A percentile compares a stretch with the other conserved stretches of the same genome.
These are phyloP conservation scores for Myripristis murdjan DNA, from an alignment of 2,797 vertebrate genomes.

Conservation along the genomic window DNA sequence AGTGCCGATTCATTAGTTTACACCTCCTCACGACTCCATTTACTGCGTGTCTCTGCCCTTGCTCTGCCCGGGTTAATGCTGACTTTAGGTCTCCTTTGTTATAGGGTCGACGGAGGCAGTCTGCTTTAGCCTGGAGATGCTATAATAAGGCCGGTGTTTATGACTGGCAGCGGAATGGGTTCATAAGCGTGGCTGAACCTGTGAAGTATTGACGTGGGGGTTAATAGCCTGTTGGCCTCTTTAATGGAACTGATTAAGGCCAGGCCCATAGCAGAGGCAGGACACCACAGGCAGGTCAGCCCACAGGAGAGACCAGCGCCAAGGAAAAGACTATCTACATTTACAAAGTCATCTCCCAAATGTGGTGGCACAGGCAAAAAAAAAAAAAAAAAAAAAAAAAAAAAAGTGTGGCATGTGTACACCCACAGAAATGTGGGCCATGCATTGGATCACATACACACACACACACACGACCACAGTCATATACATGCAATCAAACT, in stretches of 20 bases:
- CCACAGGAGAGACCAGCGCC: slow-evolving; percentile 45
- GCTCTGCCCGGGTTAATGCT: slow-evolving; percentile 63
- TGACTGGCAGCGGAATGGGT: slow-evolving; percentile 77
- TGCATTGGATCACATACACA: neutral
- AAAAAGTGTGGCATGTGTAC: slow-evolving; percentile 16
- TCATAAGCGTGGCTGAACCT: slow-evolving; percentile 78
- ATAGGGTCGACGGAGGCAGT: slow-evolving; percentile 41
- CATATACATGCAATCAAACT: neutral
- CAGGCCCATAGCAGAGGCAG: slow-evolving; percentile 24
- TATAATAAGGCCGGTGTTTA: slow-evolving; percentile 81
- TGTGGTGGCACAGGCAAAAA: slow-evolving; percentile 25
- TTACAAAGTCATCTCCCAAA: slow-evolving; percentile 64
- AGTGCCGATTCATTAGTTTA: slow-evolving; percentile 61
- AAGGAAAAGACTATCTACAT: slow-evolving; percentile 25
- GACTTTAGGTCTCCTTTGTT: slow-evolving; percentile 73
- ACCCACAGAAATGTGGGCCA: slow-evolving; percentile 15
- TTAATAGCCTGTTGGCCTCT: slow-evolving; percentile 86
- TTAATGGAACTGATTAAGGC: slow-evolving; percentile 83
- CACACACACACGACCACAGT: slow-evolving; percentile 7
- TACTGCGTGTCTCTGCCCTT: slow-evolving; percentile 58
- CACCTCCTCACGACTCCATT: slow-evolving; percentile 43
- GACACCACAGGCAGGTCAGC: slow-evolving; percentile 53
- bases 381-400: too few species aligned
- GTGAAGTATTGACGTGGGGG: slow-evolving; percentile 78
- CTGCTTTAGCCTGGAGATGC: slow-evolving; percentile 62